Evolutionary conservation across 2,113 vertebrate species (phyloP), one percentile per base, ranked within the genome.

Genomic region (Gobiocypris rarus): DNA sequence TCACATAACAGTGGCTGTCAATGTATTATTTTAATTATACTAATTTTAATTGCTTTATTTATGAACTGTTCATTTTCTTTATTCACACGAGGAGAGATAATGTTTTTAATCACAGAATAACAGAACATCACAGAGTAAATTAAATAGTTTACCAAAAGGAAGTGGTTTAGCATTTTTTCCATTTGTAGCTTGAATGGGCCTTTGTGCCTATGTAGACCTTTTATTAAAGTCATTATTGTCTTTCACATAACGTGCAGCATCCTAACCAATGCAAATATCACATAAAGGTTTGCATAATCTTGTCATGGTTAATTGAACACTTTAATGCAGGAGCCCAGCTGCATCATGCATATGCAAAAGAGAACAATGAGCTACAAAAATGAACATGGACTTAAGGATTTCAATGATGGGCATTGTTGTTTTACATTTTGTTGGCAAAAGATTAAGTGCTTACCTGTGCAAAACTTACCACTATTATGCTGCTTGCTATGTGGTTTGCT

Each of bases 311-410:
- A 78, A 84, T 41, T 80, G n/a, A 71, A 22, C 74, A 28, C 73
- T 74, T 74, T 63, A 14, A 52, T 65, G 56, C 65, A 83, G 48
- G 6, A 19, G 54, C 34, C 24, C 13, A 19, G 38, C 69, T 67
- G 13, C 67, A 81, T 67, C 73, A 67, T 54, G 26, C 67, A 83
- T 70, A 79, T 86, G 81, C 74, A 86, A 83, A 83, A 41, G 31
- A 45, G 52, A 71, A 50, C 19, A 24, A 48, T n/a, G 34, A 70
- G 34, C 11, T 38, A 38, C 63, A n/a, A 70, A n/a, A 11, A 24
- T 45, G 70, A 26, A 24, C 3, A 75, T 11, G 28, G 45, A 31
- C 26, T 48, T 26, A 14, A 71, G 22, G 22, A 48, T 48, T 70
- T 41, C 26, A 28, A 4, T 69, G 31, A 22, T 69, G 65, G 19